Evolutionary conservation across 2,113 vertebrate genomes (phyloP).

Genomic region (Erythrolamprus reginae): DNA sequence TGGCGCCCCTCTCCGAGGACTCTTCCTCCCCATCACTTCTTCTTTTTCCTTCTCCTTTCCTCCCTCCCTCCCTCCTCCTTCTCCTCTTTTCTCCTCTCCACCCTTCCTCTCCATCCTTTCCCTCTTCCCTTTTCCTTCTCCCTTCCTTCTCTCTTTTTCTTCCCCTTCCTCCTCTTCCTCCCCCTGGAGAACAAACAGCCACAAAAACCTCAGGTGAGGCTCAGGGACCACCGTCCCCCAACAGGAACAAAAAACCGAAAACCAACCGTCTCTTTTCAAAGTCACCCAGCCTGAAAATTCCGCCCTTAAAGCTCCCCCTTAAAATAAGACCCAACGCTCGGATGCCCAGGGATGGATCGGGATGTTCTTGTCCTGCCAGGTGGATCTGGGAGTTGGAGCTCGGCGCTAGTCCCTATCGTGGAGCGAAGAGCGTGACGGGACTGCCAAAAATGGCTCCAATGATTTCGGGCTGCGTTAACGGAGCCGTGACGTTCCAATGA

Average conservation of each 20-base stretch:
- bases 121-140: too few relatives aligned
- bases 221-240: not conserved
- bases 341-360: not conserved
- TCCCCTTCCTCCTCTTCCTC: not conserved
- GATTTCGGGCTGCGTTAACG: not conserved
- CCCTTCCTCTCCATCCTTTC: too few relatives aligned
- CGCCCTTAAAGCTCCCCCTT: rapidly evolving
- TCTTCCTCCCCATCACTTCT: too few relatives aligned
- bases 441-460: not conserved
- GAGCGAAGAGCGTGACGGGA: not conserved
- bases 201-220: rapidly evolving
- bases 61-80: too few relatives aligned
- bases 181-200: not conserved
- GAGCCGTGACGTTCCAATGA: not conserved
- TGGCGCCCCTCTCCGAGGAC: too few relatives aligned
- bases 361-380: not conserved
- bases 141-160: too few relatives aligned
- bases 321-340: not conserved
- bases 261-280: not conserved
- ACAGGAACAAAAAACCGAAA: not conserved
- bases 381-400: not conserved
- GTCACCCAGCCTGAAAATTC: not conserved
- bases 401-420: not conserved
- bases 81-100: rapidly evolving
- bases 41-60: too few relatives aligned